Evolutionary conservation across 2,113 vertebrate genomes (phyloP), one percentile per base, ranked within the genome.

Genomic region (Asarcornis scutulata): DNA sequence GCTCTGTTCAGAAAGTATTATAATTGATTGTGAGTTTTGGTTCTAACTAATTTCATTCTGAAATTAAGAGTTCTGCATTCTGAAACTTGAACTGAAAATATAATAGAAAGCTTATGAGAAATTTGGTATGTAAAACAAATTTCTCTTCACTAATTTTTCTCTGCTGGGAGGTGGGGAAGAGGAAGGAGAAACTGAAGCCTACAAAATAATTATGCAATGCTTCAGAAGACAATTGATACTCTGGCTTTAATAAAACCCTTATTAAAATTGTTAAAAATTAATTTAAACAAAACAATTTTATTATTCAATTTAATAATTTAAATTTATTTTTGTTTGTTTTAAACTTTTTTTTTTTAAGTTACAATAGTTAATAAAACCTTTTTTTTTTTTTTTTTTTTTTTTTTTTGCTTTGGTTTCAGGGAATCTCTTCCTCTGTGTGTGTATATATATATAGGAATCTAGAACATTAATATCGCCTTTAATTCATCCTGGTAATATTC

Each of bases 91-190:
- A 71, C 32, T 88, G 73, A 86, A 94, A 96, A 74, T 85, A 66
- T 96, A 94, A 96, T 90, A 42, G 91, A 81, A 97, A 88, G 44
- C 69, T 97, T 91, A 69, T 93, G 76, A 59, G 48, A 84, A 53
- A 13, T 40, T 83, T 18, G 18, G 40, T 93, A 96, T 75, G 48
- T 84, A 83, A 87, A 55, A 18, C 55, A 93, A 94, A 95, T 66
- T 64, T 21, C 68, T 91, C 52, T 29, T 89, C 3, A 9, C 31
- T 88, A 58, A 44, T 83, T 92, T 94, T 90, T 69, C n/a, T 89
- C 31, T 64, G 25, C 25, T 83, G n/a, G 22, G 55, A 40, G 25
- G 8, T 83, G 59, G 63, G 42, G 27, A 87, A 87, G 58, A 85
- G 44, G 40, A 85, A 76, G 50, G 62, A 85, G 40, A 31, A 92